Evolutionary conservation across 2,113 vertebrate genomes (phyloP), one percentile per base, ranked within the genome.

Genomic region (Australoheros scitulus): DNA sequence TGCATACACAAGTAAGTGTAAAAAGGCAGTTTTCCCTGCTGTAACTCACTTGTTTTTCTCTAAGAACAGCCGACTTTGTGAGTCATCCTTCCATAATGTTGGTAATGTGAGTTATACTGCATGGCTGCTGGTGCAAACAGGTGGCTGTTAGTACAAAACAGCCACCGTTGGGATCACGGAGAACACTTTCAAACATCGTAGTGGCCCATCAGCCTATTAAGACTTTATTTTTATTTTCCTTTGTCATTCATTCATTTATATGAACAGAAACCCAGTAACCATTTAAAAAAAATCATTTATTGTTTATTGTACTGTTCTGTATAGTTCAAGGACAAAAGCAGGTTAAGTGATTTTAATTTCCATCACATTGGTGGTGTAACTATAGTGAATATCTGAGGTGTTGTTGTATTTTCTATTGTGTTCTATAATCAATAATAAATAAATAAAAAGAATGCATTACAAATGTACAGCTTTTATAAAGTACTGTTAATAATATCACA

Each of bases 401-500:
- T 34, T 63, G 36, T 79, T 78, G 32, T 78, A 68, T 81, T 90
- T 80, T 79, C 60, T 65, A 50, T 57, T 79, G 77, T 81, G 72
- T 83, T 85, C 76, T 85, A 85, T 80, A 89, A 77, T 81, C 79
- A 92, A 91, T 79, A 89, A 93, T 92, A 87, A 92, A 85, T 88
- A 76, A 90, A 68, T 79, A 78, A 79, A 91, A 91, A 79, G 5
- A 87, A 84, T 74, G 79, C 38, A 82, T 89, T 93, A 91, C 57
- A 93, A 94, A 93, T 91, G 80, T 88, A 87, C 87, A 92, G 81
- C 77, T 65, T 90, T 93, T 89, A 92, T 89, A 92, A 94, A 93
- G 89, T 87, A 89, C 89, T 88, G 59, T 74, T 80, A 79, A 76
- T 91, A 61, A 91, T 89, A 93, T 91, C 87, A 93, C 84, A 91